Evolutionary conservation across 2,888 invertebrate genomes (phyloP), one percentile per base, ranked within the genome.

Genomic region (Zaprionus lineosus): DNA sequence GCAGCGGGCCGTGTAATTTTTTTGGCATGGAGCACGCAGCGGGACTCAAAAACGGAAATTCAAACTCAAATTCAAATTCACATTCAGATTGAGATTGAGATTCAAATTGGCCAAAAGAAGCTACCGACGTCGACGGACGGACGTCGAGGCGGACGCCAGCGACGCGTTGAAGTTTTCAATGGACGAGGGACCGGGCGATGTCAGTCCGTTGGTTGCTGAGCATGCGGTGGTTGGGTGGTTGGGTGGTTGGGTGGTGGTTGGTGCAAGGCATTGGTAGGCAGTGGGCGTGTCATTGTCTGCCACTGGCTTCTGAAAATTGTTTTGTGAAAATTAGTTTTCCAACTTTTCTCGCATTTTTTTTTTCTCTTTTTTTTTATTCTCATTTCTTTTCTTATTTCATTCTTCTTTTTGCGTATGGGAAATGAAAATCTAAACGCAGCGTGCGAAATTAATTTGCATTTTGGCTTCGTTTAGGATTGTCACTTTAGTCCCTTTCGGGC

Each of bases 391-490:
- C 55, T 34, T 39, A 39, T 34, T 47, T 14, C 16, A 8, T 21
- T 9, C 26, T 34, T 7, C 14, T 12, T 12, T 39, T 50, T 48
- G 18, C 37, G 57, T 44, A 36, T 56, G 53, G 36, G n/a, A 57
- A 64, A 69, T 40, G 64, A 71, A 74, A 84, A 67, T 56, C 68
- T 67, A 63, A 66, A 48, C 72, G 57, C 68, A 67, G 69, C 55
- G 58, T 85, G 76, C 51, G 81, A 83, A 79, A 85, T 81, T 85
- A 85, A 81, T 81, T 81, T 85, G 74, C 74, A 85, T 85, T 74
- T 85, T 46, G 58, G 53, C 58, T 56, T 55, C 37, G 12, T 40
- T 58, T 52, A 9, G 36, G 26, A n/a, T 41, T 78, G 62, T 73
- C 70, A 69, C 59, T 19, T 55, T 36, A 21, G 48, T 41, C 11